phyloP scores from a whole-genome alignment of 2,113 vertebrate species.

The Indri indri region DNA sequence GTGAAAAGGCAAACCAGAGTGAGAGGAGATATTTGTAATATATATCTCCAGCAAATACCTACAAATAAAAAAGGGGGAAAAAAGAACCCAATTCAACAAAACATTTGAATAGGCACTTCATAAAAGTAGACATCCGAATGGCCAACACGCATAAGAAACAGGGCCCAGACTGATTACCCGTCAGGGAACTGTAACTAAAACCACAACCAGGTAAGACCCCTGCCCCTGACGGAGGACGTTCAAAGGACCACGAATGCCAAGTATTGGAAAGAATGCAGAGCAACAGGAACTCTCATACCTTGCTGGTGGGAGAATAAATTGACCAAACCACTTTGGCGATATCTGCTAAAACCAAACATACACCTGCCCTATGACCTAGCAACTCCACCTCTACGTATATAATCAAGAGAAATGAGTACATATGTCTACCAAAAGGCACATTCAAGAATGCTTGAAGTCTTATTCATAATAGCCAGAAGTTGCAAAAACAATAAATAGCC shows the following conservation, averaged over 20 bases:
- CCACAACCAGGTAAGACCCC: neutral
- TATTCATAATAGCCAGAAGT: neutral
- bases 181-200: neutral
- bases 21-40: conserved; percentile 14
- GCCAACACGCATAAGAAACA: neutral
- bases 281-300: neutral
- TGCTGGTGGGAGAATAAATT: neutral
- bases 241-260: neutral
- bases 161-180: neutral
- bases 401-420: neutral
- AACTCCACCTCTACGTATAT: neutral
- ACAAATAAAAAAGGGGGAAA: neutral
- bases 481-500: neutral
- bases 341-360: neutral
- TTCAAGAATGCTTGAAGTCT: neutral
- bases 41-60: neutral
- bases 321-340: neutral
- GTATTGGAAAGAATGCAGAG: neutral
- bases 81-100: neutral
- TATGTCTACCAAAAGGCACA: neutral
- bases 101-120: neutral
- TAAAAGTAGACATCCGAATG: neutral
- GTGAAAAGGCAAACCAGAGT: neutral
- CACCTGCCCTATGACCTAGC: neutral
- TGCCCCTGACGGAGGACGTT: neutral